Percentiles rank a stretch among this genome's conserved stretches.
Conservation (phyloP, 2,797 vertebrate species). For the Adrianichthys oophorus region DNA sequence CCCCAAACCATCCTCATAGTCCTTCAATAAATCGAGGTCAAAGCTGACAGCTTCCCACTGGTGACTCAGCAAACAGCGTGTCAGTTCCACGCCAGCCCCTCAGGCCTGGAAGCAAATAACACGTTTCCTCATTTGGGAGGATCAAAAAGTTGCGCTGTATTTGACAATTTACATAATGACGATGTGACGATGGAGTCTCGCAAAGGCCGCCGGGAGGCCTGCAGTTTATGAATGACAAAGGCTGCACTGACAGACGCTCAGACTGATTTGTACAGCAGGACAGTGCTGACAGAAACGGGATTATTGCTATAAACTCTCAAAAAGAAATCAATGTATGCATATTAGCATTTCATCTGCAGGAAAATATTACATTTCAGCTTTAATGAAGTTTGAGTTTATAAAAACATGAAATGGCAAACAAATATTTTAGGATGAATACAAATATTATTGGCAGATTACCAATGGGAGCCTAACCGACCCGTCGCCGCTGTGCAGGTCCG, state of each 20-base stretch:
- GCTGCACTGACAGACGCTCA: constrained; percentile 58
- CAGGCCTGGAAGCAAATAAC: constrained; percentile 54
- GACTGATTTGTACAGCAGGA: constrained; percentile 32
- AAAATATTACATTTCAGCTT: no score
- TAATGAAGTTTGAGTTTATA: no score
- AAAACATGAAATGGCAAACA: no score
- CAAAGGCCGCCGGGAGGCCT: constrained; percentile 57
- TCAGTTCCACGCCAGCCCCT: constrained; percentile 58
- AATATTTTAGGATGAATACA: no score
- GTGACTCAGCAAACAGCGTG: constrained; percentile 67
- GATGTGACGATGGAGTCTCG: constrained; percentile 76
- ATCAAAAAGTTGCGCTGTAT: constrained; percentile 75
- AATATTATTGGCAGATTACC: no score
- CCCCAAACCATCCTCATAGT: no score
- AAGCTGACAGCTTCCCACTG: constrained; percentile 11
- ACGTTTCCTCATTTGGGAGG: constrained; percentile 71
- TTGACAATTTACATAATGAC: constrained; percentile 79
- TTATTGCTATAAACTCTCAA: no score
- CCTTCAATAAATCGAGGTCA: no score
- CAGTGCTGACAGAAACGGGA: background rate
- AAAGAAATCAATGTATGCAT: no score
- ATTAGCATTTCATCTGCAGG: no score
- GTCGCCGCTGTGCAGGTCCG: constrained; percentile 64
- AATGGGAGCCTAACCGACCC: no score
- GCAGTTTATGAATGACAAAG: constrained; percentile 74